These are phyloP conservation scores for Synaphobranchus kaupii DNA, from an alignment of 2,797 vertebrate genomes.

Conservation along the genomic window DNA sequence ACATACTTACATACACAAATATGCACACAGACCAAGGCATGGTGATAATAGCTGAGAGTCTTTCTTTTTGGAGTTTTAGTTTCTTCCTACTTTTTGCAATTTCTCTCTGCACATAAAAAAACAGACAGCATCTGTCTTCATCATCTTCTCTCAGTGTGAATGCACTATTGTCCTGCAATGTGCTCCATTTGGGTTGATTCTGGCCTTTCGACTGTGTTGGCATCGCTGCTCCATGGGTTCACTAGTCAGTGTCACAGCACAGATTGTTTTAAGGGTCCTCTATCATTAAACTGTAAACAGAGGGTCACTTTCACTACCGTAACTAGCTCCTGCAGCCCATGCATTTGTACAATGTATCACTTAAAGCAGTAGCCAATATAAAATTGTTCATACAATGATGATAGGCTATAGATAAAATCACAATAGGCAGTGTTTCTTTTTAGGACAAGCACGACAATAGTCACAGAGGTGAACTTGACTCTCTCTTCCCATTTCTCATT, in stretches of 20 bases:
- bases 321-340: too few relatives aligned
- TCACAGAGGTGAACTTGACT: too few relatives aligned
- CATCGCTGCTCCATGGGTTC: not conserved
- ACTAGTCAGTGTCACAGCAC: conserved; percentile 2
- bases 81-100: not conserved
- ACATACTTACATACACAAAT: not conserved
- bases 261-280: not conserved
- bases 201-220: not conserved
- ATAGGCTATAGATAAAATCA: too few relatives aligned
- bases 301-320: too few relatives aligned
- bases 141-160: conserved; percentile 25
- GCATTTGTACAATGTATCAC: too few relatives aligned
- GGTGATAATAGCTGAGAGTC: not conserved
- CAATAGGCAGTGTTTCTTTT: too few relatives aligned
- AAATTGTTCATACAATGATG: too few relatives aligned
- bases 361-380: too few relatives aligned
- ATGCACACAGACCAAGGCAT: conserved; percentile 8
- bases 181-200: not conserved
- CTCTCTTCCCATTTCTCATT: too few relatives aligned
- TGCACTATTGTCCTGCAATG: not conserved
- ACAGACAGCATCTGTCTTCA: conserved; percentile 16
- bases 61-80: not conserved
- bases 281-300: not conserved
- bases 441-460: too few relatives aligned
- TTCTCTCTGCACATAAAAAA: not conserved